These are phyloP conservation scores for Philereme transversata DNA, from an alignment of 2,888 invertebrate species.

Conservation along the genomic window DNA sequence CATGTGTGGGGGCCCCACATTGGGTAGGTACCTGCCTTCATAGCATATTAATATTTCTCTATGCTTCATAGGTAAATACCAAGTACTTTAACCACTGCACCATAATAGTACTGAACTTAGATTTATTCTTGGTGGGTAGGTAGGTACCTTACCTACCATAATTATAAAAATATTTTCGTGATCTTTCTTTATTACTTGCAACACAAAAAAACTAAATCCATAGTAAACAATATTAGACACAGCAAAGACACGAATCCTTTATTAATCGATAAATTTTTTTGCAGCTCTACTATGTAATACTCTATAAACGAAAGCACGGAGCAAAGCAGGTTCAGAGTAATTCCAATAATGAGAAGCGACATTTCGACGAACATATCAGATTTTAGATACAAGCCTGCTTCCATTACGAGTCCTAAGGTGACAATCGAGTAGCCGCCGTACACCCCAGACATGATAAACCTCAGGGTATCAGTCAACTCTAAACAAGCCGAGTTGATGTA, in stretches of 20 bases:
- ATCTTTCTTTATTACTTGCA: no score
- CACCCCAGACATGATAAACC: conserved; percentile 57
- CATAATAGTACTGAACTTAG: no score
- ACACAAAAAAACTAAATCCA: conserved; percentile 47
- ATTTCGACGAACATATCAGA: conserved; percentile 47
- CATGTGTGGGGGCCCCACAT: no score
- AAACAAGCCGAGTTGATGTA: conserved; percentile 53
- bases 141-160: no score
- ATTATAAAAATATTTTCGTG: no score
- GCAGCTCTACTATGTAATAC: conserved; percentile 34
- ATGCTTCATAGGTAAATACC: no score
- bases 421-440: conserved; percentile 54
- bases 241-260: conserved; percentile 50
- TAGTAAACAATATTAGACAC: conserved; percentile 41
- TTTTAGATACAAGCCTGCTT: conserved; percentile 49
- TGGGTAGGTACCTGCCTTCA: no score
- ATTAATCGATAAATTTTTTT: conserved; percentile 44
- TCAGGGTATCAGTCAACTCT: conserved; percentile 40
- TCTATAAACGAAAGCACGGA: conserved; percentile 46
- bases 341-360: conserved; percentile 45
- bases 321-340: conserved; percentile 45
- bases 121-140: no score
- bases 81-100: no score
- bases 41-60: no score
- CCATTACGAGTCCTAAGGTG: conserved; percentile 57